A percentile compares a stretch with the other conserved stretches of the same genome.
phyloP scores from a whole-genome alignment of 2,888 invertebrate genomes.

The Drosophila buzzatii region DNA sequence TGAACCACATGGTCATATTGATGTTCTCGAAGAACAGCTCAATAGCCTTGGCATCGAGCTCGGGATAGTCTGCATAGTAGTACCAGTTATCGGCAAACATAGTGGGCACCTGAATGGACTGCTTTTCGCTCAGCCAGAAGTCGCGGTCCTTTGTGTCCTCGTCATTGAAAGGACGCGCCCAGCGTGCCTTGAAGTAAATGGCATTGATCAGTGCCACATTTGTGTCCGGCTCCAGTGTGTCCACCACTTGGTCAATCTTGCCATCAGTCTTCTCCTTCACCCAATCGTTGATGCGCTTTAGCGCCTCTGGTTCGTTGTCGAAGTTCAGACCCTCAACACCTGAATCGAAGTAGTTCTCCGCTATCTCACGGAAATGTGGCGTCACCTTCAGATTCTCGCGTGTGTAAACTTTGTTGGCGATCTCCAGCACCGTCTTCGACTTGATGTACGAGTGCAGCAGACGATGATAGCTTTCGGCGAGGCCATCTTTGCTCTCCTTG shows the following conservation, averaged over 20 bases:
- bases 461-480: constrained; percentile 78
- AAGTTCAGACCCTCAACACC: constrained; percentile 89
- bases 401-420: constrained; percentile 92
- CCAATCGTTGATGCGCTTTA: constrained; percentile 92
- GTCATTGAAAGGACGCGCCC: constrained; percentile 90
- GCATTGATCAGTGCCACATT: constrained; percentile 93
- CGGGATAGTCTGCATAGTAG: constrained; percentile 86
- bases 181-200: constrained; percentile 94
- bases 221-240: constrained; percentile 87
- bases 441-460: constrained; percentile 82
- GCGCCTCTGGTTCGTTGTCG: constrained; percentile 85
- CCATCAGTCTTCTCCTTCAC: constrained; percentile 92
- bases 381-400: constrained; percentile 87
- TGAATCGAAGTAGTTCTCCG: constrained; percentile 89
- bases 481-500: constrained; percentile 77
- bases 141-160: constrained; percentile 87
- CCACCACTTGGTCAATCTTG: constrained; percentile 92
- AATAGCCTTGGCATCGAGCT: constrained; percentile 88
- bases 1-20: constrained; percentile 91
- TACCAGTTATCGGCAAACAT: constrained; percentile 88
- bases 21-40: constrained; percentile 91
- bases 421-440: constrained; percentile 84
- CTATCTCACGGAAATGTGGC: constrained; percentile 87
- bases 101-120: constrained; percentile 88
- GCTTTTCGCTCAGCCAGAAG: constrained; percentile 88